A percentile compares a stretch with the other conserved stretches of the same genome.
phyloP scores from a whole-genome alignment of 2,888 invertebrate genomes.

The Ashinkailepas kermadecensis region DNA sequence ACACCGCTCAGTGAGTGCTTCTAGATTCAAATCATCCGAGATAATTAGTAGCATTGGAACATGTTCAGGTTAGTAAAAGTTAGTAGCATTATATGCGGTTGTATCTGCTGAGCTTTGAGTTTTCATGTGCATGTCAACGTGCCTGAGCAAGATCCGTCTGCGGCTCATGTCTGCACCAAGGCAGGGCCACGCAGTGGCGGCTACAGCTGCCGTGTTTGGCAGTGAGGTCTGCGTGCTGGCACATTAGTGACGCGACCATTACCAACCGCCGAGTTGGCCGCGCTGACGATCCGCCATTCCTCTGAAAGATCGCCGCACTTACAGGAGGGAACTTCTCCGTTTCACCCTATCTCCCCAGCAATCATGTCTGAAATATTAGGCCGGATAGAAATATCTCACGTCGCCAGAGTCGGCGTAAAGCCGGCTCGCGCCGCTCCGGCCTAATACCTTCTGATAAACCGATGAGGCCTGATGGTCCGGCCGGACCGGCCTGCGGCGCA shows the following conservation, averaged over 20 bases:
- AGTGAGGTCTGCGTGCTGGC: background rate
- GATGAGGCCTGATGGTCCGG: background rate
- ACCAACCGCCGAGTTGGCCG: background rate
- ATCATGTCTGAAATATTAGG: constrained; percentile 13
- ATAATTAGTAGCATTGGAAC: too few species aligned
- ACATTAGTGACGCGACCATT: background rate
- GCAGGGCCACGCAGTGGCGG: too few species aligned
- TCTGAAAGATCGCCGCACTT: background rate
- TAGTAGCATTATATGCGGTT: too few species aligned
- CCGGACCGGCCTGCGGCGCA: background rate
- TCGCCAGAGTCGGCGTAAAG: background rate
- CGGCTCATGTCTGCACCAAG: too few species aligned
- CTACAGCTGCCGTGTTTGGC: background rate
- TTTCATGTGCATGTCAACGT: too few species aligned
- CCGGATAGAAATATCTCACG: constrained; percentile 12
- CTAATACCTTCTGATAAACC: constrained; percentile 9
- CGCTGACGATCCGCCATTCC: background rate
- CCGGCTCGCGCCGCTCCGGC: background rate
- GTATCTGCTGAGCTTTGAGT: too few species aligned
- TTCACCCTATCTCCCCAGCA: background rate
- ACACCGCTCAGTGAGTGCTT: too few species aligned
- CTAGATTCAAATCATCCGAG: too few species aligned
- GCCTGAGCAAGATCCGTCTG: too few species aligned
- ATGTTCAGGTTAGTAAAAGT: too few species aligned
- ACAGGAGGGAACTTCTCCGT: constrained; percentile 2